Evolutionary conservation across 2,113 vertebrate genomes (phyloP).

Genomic region (Podiceps cristatus): DNA sequence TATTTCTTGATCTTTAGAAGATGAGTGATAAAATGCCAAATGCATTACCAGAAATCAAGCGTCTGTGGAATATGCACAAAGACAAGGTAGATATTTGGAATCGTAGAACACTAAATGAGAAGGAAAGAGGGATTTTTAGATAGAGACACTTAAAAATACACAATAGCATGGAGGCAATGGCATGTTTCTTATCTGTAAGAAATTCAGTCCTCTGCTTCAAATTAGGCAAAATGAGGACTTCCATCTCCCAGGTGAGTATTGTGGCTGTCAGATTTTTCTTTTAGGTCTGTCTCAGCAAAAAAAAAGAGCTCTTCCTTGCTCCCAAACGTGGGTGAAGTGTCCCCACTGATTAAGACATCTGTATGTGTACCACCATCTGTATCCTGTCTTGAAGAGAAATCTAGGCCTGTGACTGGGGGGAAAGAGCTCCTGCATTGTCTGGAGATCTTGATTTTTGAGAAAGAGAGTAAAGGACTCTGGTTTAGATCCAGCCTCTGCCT

Average conservation of each 20-base stretch:
- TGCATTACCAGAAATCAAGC: neutral
- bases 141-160: neutral
- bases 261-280: neutral
- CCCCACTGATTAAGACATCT: neutral
- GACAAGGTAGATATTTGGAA: neutral
- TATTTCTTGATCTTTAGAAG: neutral
- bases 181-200: neutral
- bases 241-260: neutral
- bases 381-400: neutral
- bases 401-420: neutral
- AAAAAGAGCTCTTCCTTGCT: neutral
- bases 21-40: neutral
- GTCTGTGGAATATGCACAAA: neutral
- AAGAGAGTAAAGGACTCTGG: neutral
- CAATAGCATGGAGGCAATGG: neutral
- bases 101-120: neutral
- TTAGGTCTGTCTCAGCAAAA: neutral
- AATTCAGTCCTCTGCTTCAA: neutral
- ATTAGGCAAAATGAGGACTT: neutral
- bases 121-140: neutral
- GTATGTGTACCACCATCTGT: neutral
- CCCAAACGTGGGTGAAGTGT: neutral
- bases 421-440: neutral
- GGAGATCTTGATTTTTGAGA: no score
- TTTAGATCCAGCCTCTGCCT: neutral